Evolutionary conservation across 2,797 vertebrate species (phyloP), one percentile per base, ranked within the genome.

Genomic region (Pantherophis vulpinus): DNA sequence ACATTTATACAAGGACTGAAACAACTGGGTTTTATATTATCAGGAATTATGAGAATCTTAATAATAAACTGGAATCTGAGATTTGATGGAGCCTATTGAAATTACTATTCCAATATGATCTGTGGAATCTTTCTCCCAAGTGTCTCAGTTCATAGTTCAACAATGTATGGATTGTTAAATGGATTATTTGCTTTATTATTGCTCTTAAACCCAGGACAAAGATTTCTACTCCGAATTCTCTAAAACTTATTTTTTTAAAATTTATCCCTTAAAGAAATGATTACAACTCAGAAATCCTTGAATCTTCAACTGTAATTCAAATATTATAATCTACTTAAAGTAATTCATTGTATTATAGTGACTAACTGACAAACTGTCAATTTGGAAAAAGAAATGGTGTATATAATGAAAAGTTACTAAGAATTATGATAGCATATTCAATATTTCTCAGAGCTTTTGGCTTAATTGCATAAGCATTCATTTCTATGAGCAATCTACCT

Each of bases 311-410:
- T 56, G 63, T 87, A 90, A 92, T 58, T 29, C 90, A 94, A 92
- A 93, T 93, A 18, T 91, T 55, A 47, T 93, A 74, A 92, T 90
- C 60, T 93, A 63, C 47, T 94, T 91, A 37, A 59, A 74, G 27
- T 91, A 42, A 61, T 91, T 93, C 86, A 88, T 58, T 90, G 66
- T 88, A 90, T 87, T 88, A 79, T 89, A 89, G 56, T 54, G 7
- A 8, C 91, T 90, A 93, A 9, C 20, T 90, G 94, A 88, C 6
- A 86, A 0, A 92, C 14, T 37, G 89, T 20, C 1, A 56, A 47
- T 91, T 89, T 88, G 59, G 0, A 59, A 90, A 94, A 94, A 86
- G 88, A 79, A 14, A 88, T 6, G 47, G 42, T 90, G 20, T 4
- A 92, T 93, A 25, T 89, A 90, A 86, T 12, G 60, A 54, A 93